Conservation (phyloP, 2,113 vertebrate species). For the Chaenocephalus aceratus region DNA sequence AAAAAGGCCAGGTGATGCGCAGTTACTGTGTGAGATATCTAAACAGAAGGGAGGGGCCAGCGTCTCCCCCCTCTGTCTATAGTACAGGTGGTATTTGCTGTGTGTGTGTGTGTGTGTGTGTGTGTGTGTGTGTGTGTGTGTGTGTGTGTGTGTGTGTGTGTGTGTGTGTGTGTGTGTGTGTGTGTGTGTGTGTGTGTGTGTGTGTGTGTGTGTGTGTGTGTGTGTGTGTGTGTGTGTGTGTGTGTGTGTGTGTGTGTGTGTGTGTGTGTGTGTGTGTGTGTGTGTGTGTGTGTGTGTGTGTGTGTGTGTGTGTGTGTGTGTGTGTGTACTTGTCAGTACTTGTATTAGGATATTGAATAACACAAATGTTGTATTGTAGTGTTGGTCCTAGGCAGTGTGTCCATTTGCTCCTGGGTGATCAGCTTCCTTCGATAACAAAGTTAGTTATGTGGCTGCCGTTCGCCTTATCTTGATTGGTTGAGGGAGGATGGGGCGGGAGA, state of each 20-base stretch:
- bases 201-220: background rate
- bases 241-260: background rate
- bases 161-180: background rate
- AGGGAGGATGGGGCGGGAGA: constrained; percentile 70
- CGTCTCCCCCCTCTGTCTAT: background rate
- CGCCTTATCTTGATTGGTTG: constrained; percentile 81
- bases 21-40: constrained; percentile 39
- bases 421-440: constrained; percentile 56
- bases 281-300: background rate
- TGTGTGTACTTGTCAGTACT: too few relatives aligned
- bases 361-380: background rate
- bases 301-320: background rate
- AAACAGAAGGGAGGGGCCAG: constrained; percentile 20
- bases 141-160: too few relatives aligned
- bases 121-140: too few relatives aligned
- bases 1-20: constrained; percentile 35
- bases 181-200: background rate
- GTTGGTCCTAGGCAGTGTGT: background rate
- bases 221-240: background rate
- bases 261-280: background rate
- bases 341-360: background rate
- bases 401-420: constrained; percentile 30
- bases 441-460: constrained; percentile 53
- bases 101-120: too few relatives aligned
- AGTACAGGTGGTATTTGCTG: constrained; percentile 26